Evolutionary conservation across 1,140 invertebrate genomes (phyloP).

Genomic region (Latrodectus geometricus): DNA sequence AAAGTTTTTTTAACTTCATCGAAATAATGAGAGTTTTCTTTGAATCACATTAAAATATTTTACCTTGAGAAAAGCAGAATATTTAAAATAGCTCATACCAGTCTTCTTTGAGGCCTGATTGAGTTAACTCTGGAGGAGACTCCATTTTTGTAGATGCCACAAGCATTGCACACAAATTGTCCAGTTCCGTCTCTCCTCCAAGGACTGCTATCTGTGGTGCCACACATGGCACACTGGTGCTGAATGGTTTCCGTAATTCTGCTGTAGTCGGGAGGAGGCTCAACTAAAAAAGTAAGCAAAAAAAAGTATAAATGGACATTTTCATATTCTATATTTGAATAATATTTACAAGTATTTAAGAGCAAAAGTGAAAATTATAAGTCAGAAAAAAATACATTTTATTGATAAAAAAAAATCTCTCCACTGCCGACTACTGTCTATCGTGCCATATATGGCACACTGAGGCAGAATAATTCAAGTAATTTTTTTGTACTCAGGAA

Average conservation of each 20-base stretch:
- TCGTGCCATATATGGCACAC: no score
- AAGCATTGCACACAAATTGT: conserved; percentile 90
- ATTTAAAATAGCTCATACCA: conserved; percentile 71
- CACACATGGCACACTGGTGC: conserved; percentile 46
- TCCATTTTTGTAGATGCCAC: conserved; percentile 70
- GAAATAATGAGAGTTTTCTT: no score
- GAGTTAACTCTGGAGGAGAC: not conserved
- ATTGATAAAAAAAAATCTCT: no score
- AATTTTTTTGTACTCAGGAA: no score
- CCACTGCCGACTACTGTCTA: no score
- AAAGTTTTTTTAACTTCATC: no score
- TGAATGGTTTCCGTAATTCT: not conserved
- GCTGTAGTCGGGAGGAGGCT: conserved; percentile 30
- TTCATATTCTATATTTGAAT: no score
- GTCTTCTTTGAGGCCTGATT: conserved; percentile 89
- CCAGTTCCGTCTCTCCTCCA: conserved; percentile 93
- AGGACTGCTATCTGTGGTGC: conserved; percentile 28
- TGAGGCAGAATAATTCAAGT: no score
- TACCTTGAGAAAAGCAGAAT: not conserved
- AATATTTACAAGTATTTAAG: no score
- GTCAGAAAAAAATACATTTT: no score
- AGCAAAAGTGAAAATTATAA: no score
- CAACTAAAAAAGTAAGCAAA: not conserved
- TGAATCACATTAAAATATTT: not conserved
- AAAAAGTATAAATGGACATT: no score